These are phyloP conservation scores for Drosophila ficusphila DNA, from an alignment of 1,140 invertebrate genomes.

Conservation along the genomic window DNA sequence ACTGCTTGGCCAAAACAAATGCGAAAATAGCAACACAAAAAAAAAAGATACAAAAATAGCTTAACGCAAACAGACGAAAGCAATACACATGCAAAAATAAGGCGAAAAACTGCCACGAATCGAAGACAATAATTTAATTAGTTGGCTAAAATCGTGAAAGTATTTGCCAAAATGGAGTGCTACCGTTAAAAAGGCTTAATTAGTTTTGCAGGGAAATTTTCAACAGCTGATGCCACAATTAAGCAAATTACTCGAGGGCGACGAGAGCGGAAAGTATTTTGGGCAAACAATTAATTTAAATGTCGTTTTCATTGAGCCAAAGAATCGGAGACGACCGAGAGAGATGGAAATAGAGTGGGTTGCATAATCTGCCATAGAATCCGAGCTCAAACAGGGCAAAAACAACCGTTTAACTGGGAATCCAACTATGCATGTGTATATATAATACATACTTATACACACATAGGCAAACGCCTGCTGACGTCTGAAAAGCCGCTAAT, in stretches of 20 bases:
- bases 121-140: conserved; percentile 42
- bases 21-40: conserved; percentile 8
- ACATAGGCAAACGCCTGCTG: conserved; percentile 23
- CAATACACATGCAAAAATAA: conserved; percentile 5
- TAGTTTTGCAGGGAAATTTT: too few relatives aligned
- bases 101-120: conserved; percentile 42
- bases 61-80: background rate
- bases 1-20: conserved; percentile 23
- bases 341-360: conserved; percentile 22
- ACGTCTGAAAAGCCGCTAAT: conserved; percentile 74
- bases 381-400: conserved; percentile 31
- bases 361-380: conserved; percentile 44
- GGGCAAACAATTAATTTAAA: conserved; percentile 16
- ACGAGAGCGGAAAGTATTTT: background rate
- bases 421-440: conserved; percentile 2
- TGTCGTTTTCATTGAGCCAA: conserved; percentile 24
- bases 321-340: conserved; percentile 18
- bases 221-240: conserved; percentile 4
- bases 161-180: background rate
- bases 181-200: background rate
- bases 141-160: background rate
- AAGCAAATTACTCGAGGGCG: background rate
- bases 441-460: background rate
- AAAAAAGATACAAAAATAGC: conserved; percentile 35
- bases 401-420: conserved; percentile 34